Evolutionary conservation across 2,797 vertebrate species (phyloP), one percentile per base, ranked within the genome.

Genomic region (Eleutherodactylus coqui): DNA sequence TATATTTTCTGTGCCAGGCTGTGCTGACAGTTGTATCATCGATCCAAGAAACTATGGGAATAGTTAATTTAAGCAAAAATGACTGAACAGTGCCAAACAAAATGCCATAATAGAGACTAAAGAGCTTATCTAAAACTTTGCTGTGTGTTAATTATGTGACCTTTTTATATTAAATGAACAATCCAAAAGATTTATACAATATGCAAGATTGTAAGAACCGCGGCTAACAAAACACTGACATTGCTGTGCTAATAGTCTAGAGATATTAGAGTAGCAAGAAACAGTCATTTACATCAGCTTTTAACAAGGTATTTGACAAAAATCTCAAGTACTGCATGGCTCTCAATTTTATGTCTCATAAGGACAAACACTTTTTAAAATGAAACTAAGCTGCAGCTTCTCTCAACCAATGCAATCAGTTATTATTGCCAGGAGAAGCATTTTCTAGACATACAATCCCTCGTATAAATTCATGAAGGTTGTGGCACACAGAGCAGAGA

Each of bases 1-100:
- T 73, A 24, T n/a, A 43, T 73, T 43, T 73, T 17, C 41, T 45
- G 19, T 73, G 43, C 70, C 70, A 73, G 70, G 2, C 43, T 73
- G 43, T 45, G 17, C 14, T 2, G 43, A 4, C 34, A 38, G 43
- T 14, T 43, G 24, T 47, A 73, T 73, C 27, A 73, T 45, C 21
- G 5, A 24, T 73, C 38, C 45, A 24, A 38, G 11, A 11, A 73
- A 73, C n/a, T 47, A 45, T 24, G 36, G 45, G 13, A 38, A 73
- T 14, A 34, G 34, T 69, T 16, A 69, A 69, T 69, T 34, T 14
- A 2, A 69, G n/a, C 67, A 70, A 70, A 73, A 21, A 73, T 73
- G 36, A 69, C 14, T 69, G 17, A 17, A 5, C 43, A 14, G 34
- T 73, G 38, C 19, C 70, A 43, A 73, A 73, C 27, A 72, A 17